Evolutionary conservation across 1,140 invertebrate species (phyloP).

Genomic region (Lepidurus arcticus): DNA sequence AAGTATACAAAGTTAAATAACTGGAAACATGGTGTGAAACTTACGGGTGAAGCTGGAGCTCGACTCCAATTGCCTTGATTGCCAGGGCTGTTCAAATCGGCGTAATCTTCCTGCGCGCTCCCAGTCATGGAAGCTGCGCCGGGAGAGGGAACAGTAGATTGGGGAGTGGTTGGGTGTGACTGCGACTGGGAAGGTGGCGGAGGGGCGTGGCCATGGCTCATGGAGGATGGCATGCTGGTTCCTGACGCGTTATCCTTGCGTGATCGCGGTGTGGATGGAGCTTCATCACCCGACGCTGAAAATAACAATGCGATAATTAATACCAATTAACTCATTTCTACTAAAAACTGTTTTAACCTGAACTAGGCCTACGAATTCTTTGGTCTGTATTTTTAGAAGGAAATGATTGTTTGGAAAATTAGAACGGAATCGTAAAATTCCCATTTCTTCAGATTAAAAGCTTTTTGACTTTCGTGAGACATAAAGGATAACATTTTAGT

Average conservation of each 20-base stretch:
- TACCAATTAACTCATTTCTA: neutral
- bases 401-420: too few species aligned
- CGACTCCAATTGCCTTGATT: slow-evolving; percentile 62
- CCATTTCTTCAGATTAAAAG: too few species aligned
- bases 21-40: slow-evolving; percentile 40
- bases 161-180: slow-evolving; percentile 65
- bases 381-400: too few species aligned
- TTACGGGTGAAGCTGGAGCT: slow-evolving; percentile 83
- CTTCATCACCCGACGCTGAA: slow-evolving; percentile 69
- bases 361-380: too few species aligned
- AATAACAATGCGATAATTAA: slow-evolving; percentile 31
- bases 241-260: slow-evolving; percentile 53
- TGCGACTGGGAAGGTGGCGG: slow-evolving; percentile 36
- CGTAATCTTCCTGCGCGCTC: slow-evolving; percentile 77
- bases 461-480: too few species aligned
- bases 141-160: slow-evolving; percentile 67
- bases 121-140: slow-evolving; percentile 73
- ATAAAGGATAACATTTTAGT: too few species aligned
- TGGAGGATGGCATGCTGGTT: slow-evolving; percentile 4
- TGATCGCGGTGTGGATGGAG: slow-evolving; percentile 62
- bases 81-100: slow-evolving; percentile 71
- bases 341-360: too few species aligned
- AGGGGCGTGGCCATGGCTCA: slow-evolving; percentile 26
- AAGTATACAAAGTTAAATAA: slow-evolving; percentile 24
- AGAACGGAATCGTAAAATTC: too few species aligned